These are phyloP conservation scores for Arrhopalites spinosus DNA, from an alignment of 2,888 invertebrate species.

Conservation along the genomic window DNA sequence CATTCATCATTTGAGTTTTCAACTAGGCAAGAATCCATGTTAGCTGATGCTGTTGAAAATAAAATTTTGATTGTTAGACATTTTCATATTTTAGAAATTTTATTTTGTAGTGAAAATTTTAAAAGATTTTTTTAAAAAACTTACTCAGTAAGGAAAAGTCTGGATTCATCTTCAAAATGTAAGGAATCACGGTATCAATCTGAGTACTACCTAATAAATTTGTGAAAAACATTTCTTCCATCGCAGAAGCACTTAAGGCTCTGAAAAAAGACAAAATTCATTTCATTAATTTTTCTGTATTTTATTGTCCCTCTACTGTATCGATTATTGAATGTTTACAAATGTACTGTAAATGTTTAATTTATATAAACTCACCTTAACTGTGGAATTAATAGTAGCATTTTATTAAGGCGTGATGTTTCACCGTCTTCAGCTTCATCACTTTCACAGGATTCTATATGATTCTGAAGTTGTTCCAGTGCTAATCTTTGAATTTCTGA, in stretches of 20 bases:
- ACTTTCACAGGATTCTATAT: slow-evolving; percentile 43
- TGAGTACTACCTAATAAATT: slow-evolving; percentile 90
- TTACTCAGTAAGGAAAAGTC: slow-evolving; percentile 52
- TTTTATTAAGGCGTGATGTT: slow-evolving; percentile 38
- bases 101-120: not conserved
- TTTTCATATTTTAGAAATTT: not conserved
- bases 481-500: slow-evolving; percentile 46
- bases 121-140: not conserved
- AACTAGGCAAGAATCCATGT: slow-evolving; percentile 38
- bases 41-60: slow-evolving; percentile 33
- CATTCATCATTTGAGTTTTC: slow-evolving; percentile 48
- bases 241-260: slow-evolving; percentile 55
- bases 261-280: slow-evolving; percentile 30
- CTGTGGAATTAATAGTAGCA: slow-evolving; percentile 51
- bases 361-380: slow-evolving; percentile 41
- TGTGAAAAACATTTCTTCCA: slow-evolving; percentile 92
- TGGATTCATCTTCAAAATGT: slow-evolving; percentile 71
- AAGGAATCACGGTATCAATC: slow-evolving; percentile 86
- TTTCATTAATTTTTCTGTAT: not conserved
- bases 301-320: too few relatives aligned
- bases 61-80: not conserved
- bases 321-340: not conserved
- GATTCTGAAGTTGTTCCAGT: slow-evolving; percentile 47
- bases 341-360: not conserved
- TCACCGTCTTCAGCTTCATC: slow-evolving; percentile 41